Percentiles rank a stretch among this genome's conserved stretches.
These are phyloP conservation scores for Chromis chromis DNA, from an alignment of 2,797 vertebrate genomes.

Conservation along the genomic window DNA sequence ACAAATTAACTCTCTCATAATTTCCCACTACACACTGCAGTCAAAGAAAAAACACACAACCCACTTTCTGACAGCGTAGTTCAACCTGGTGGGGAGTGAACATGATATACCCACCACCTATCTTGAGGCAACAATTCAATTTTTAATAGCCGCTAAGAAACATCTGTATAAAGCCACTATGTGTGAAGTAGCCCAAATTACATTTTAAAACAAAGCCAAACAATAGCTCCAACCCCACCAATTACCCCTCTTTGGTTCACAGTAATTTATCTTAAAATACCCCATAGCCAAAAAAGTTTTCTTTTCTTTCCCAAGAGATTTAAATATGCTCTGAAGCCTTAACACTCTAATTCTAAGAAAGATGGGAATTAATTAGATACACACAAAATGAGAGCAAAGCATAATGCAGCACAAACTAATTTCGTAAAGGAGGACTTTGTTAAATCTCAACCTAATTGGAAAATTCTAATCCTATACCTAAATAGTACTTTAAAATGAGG, in stretches of 20 bases:
- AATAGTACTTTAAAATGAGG: constrained; percentile 73
- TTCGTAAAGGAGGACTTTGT: constrained; percentile 72
- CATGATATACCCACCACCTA: constrained; percentile 37
- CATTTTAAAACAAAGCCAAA: constrained; percentile 65
- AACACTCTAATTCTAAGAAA: constrained; percentile 72
- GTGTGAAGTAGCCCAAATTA: constrained; percentile 52
- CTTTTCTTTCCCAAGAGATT: constrained; percentile 59
- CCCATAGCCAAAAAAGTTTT: constrained; percentile 67
- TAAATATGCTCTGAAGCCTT: constrained; percentile 70
- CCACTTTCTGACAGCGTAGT: constrained; percentile 29
- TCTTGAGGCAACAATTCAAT: constrained; percentile 56
- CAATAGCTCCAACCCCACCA: constrained; percentile 61
- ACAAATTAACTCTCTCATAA: constrained; percentile 27
- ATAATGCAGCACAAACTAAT: constrained; percentile 79
- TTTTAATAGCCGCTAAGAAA: constrained; percentile 66
- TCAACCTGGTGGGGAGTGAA: constrained; percentile 31
- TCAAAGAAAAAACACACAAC: constrained; percentile 13
- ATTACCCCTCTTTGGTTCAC: constrained; percentile 73
- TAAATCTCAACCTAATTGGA: constrained; percentile 78
- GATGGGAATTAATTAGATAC: constrained; percentile 77
- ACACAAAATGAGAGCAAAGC: constrained; percentile 75
- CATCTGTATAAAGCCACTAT: constrained; percentile 47
- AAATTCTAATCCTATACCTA: constrained; percentile 72
- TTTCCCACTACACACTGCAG: constrained; percentile 21
- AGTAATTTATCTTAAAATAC: constrained; percentile 76